phyloP scores from a whole-genome alignment of 2,797 vertebrate species.

The Siniperca undulata region DNA sequence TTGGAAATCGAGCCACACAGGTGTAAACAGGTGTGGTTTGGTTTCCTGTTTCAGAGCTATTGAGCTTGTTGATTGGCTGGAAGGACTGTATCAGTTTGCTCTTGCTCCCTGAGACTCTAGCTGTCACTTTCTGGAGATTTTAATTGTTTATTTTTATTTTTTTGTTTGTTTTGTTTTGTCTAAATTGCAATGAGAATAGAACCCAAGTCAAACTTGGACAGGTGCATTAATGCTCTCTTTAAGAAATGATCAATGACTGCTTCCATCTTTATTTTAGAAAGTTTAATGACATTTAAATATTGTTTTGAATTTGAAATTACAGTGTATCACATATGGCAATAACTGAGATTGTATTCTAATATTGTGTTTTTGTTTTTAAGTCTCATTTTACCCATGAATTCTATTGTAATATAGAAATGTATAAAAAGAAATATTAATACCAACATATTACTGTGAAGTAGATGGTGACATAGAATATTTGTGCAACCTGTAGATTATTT shows the following conservation, averaged over 20 bases:
- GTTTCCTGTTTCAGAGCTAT: slow-evolving; percentile 22
- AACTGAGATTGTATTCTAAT: slow-evolving; percentile 69
- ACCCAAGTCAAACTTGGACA: slow-evolving; percentile 36
- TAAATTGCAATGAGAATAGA: slow-evolving; percentile 36
- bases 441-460: slow-evolving; percentile 68
- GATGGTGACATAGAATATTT: slow-evolving; percentile 63
- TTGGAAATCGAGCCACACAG: slow-evolving; percentile 15
- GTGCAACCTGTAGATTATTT: slow-evolving; percentile 67
- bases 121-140: slow-evolving; percentile 57
- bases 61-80: slow-evolving; percentile 22
- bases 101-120: slow-evolving; percentile 30
- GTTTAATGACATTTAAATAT: slow-evolving; percentile 46
- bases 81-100: slow-evolving; percentile 29
- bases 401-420: slow-evolving; percentile 83
- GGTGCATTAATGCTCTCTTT: slow-evolving; percentile 63
- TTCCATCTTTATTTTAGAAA: slow-evolving; percentile 66
- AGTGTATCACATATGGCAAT: slow-evolving; percentile 58
- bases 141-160: slow-evolving; percentile 9
- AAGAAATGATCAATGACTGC: slow-evolving; percentile 49
- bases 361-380: slow-evolving; percentile 33
- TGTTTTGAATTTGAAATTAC: slow-evolving; percentile 49
- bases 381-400: slow-evolving; percentile 48
- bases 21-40: slow-evolving; percentile 17
- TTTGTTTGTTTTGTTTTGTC: slow-evolving; percentile 31
- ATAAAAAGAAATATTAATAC: slow-evolving; percentile 76